Evolutionary conservation across 1,140 invertebrate genomes (phyloP), one percentile per base, ranked within the genome.

Genomic region (Agrilus planipennis): DNA sequence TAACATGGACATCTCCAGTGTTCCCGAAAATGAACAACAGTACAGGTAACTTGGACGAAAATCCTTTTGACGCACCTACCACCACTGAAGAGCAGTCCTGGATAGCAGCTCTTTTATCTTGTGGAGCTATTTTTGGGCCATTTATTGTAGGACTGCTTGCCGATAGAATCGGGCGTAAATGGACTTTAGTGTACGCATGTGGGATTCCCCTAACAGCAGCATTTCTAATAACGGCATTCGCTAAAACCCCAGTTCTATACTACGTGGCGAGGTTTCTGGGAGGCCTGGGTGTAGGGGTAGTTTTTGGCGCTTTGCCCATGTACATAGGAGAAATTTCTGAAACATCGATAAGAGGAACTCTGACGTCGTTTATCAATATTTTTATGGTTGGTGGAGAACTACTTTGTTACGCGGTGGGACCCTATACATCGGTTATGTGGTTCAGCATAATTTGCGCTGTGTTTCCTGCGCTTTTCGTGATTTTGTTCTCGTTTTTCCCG

Each of bases 101-200:
- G 85, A 79, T 91, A 41, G 82, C 79, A 1, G 84, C 83, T 0
- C 57, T 90, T 6, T 63, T 89, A 31, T 74, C 83, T 0, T 53
- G 90, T 12, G 87, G 86, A n/a, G 83, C 84, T 14, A 67, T 86
- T 2, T 31, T 72, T 2, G 78, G 77, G 10, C 18, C 45, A 5
- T 12, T 50, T 10, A 37, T 47, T 3, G 55, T 58, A n/a, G 61
- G 61, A 2, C 40, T 54, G 22, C 25, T 62, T 0, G 31, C 62
- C 7, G 57, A 66, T 20, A 55, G 53, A 7, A 51, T 62, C 23
- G 68, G 68, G 2, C 47, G 68, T 43, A 70, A 65, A 42, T 4
- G 2, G n/a, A 12, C 3, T 17, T 15, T 32, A 16, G 4, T 4
- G 4, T 51, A 84, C 1, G 54, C 68, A 2, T 73, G 76, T 2